Base-by-base conservation (phyloP, 2,797 vertebrate species). In the Halcyon chelicuti region DNA sequence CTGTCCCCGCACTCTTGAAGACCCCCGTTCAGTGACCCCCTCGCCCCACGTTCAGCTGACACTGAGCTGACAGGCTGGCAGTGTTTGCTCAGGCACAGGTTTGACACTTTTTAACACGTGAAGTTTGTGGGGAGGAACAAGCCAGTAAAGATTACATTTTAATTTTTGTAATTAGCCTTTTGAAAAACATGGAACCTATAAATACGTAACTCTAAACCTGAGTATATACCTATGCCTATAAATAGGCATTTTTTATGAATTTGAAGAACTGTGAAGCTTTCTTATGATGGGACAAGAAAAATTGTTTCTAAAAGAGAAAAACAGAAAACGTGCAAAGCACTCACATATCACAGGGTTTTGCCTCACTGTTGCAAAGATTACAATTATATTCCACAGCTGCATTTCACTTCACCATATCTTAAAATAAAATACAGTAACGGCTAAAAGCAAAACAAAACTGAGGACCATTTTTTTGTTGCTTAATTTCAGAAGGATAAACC, bases 131-230 rank as follows among this genome's bases (percentile, higher is more conserved):
- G 72, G 89, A 96, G 88, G 75, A 94, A 82, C 66, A 94, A 96
- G 81, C 26, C 61, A 91, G 77, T 68, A 10, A 87, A 90, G 68
- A 39, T 90, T 96, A 93, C 77, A 96, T 95, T 94, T 89, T 93
- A 72, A 89, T 46, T 68, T 86, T 95, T 88, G 86, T 89, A 92
- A 96, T 96, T 88, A 88, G 90, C 94, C 9, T 33, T 89, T 68
- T 46, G 95, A 94, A 97, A 88, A 89, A 76, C 57, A 90, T 7
- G 49, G 7, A 58, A 66, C 52, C 58, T 63, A 86, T 37, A 90
- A 90, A 73, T 18, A 44, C 6, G 1, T 29, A 73, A 23, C 33
- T 77, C 8, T 21, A 65, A 90, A 46, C 9, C 14, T 62, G 80
- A 71, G 46, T 40, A 31, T 33, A 29, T 29, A 57, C 5, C 19